Evolutionary conservation across 2,113 vertebrate genomes (phyloP).

Genomic region (Brachyhypopomus occidentalis): DNA sequence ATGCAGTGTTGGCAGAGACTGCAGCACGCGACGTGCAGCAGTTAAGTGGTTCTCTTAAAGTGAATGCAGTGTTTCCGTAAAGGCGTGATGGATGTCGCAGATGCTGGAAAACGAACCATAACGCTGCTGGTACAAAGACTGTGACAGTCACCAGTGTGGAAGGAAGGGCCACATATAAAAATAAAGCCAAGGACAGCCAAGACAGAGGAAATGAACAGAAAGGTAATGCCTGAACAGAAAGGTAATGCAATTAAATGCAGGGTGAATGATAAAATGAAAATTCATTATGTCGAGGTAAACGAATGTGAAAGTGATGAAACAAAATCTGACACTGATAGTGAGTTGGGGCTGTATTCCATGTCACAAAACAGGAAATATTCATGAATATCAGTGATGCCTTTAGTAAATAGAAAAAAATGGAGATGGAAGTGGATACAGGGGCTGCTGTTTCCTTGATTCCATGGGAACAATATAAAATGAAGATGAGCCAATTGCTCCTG

Average conservation of each 20-base stretch:
- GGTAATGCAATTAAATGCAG: not conserved
- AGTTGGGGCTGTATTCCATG: not conserved
- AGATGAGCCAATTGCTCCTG: too few relatives aligned
- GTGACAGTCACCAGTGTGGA: not conserved
- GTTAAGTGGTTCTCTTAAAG: not conserved
- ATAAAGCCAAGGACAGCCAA: too few relatives aligned
- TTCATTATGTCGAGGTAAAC: not conserved
- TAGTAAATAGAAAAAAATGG: too few relatives aligned
- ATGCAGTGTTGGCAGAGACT: not conserved
- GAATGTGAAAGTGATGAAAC: not conserved
- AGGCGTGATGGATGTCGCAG: too few relatives aligned
- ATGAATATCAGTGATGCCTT: too few relatives aligned
- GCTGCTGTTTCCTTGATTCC: too few relatives aligned
- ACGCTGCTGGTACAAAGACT: slow-evolving; percentile 1
- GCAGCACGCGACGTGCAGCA: not conserved
- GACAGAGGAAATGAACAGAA: too few relatives aligned
- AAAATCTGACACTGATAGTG: not conserved
- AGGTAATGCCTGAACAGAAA: not conserved
- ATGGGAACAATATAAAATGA: too few relatives aligned
- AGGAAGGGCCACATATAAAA: not conserved
- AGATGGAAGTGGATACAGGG: too few relatives aligned
- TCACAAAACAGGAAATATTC: too few relatives aligned
- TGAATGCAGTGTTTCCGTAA: not conserved
- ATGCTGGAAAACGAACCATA: not conserved
- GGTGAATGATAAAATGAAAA: too few relatives aligned